Base-by-base conservation (phyloP, 2,888 invertebrate species). In the Galeopsomyia nigrocyanea region DNA sequence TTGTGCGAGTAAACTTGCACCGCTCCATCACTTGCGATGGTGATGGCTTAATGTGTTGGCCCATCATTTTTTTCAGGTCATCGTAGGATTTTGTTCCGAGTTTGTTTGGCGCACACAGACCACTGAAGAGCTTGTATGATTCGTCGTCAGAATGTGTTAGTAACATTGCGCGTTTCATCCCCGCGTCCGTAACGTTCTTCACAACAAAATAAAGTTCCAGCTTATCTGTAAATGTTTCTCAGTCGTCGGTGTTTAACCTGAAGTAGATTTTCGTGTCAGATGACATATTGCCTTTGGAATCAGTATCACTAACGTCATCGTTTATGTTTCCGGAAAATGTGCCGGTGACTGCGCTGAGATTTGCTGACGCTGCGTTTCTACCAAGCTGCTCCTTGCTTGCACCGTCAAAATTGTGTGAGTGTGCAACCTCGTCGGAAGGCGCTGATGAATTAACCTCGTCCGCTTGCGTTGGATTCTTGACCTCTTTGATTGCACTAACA, bases 91-190 rank as follows among this genome's bases (percentile, higher is more conserved):
- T 71, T 39, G n/a, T 39, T 14, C 14, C 72, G 50, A 62, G 65
- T 57, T 75, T 73, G n/a, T 53, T 66, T 2, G 75, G 73, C n/a
- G 73, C 68, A 16, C 64, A 71, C 31, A 75, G 17, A 10, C 17
- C 47, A 22, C 62, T 75, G 31, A 68, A 46, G 13, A 73, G 67
- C 49, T 68, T 73, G 14, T 65, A 73, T 21, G 73, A 58, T 17
- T 19, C 75, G 51, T 69, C 75, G 50, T 73, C 70, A 21, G 73
- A 10, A 39, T 70, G 67, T 50, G 70, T 75, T 60, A 75, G 6
- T 26, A 71, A 50, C 26, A 31, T 50, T 14, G 74, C 75, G 31
- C 63, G 62, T 50, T 75, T 63, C 51, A 70, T 58, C 17, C 63
- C 70, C 5, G 63, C 26, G 0, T 57, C n/a, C 14, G 57, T 64